Evolutionary conservation across 2,888 invertebrate genomes (phyloP).

Genomic region (Halictus quadricinctus): DNA sequence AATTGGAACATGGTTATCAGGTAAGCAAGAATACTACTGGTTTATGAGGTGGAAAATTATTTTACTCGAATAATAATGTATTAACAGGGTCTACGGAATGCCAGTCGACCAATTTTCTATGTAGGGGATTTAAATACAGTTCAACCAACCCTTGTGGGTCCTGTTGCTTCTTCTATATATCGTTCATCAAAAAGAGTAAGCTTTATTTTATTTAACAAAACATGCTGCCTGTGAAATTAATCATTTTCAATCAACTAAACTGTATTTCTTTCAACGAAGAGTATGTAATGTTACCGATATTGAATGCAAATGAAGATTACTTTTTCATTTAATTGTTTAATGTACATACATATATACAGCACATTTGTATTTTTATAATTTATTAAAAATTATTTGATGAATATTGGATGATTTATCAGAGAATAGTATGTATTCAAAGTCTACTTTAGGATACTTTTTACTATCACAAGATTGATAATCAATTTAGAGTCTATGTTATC

Average conservation of each 20-base stretch:
- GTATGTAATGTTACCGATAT: background rate
- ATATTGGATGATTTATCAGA: slow-evolving; percentile 29
- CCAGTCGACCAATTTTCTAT: slow-evolving; percentile 80
- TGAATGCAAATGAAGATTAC: background rate
- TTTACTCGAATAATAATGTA: background rate
- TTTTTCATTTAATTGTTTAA: background rate
- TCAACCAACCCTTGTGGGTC: slow-evolving; percentile 75
- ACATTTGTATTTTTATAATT: background rate
- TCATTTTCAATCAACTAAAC: background rate
- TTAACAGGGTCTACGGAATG: slow-evolving; percentile 79
- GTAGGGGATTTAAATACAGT: slow-evolving; percentile 80
- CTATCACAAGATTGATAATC: background rate
- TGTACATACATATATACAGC: background rate
- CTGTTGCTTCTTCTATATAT: slow-evolving; percentile 76
- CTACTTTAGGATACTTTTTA: background rate
- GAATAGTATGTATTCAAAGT: background rate
- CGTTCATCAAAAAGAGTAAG: slow-evolving; percentile 79
- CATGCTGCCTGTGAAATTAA: background rate
- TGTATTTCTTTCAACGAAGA: background rate
- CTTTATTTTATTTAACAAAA: slow-evolving; percentile 17
- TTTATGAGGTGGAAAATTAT: slow-evolving; percentile 84
- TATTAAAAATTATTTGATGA: background rate
- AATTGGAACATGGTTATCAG: slow-evolving; percentile 96
- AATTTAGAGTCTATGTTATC: background rate
- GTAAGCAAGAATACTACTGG: slow-evolving; percentile 89